Percentiles rank a stretch among this genome's conserved stretches.
These are phyloP conservation scores for Saimiri boliviensis DNA, from an alignment of 2,113 vertebrate species.

Conservation along the genomic window DNA sequence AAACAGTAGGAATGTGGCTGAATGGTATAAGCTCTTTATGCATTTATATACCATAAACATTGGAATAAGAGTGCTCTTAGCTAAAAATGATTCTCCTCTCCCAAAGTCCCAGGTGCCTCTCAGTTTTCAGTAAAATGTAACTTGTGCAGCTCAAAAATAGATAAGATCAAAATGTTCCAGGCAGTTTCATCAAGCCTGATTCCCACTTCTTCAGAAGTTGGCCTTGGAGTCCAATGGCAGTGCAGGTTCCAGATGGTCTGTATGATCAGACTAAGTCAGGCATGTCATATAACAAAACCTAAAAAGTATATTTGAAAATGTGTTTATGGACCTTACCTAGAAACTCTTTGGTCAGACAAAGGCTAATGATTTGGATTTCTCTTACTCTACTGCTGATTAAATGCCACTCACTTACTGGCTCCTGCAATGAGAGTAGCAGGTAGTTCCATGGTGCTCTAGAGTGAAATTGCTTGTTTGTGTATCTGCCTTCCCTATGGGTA, in stretches of 20 bases:
- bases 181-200: constrained; percentile 4
- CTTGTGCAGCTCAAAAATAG: constrained; percentile 18
- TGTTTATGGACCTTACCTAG: background rate
- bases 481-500: background rate
- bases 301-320: background rate
- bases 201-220: background rate
- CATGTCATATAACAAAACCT: background rate
- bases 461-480: background rate
- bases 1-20: background rate
- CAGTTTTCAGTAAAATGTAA: constrained; percentile 50
- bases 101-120: constrained; percentile 29
- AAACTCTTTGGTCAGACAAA: constrained; percentile 4
- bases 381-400: background rate
- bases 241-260: constrained; percentile 2
- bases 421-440: background rate
- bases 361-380: background rate
- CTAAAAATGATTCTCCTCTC: constrained; percentile 8
- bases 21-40: constrained; percentile 47
- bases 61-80: constrained; percentile 57
- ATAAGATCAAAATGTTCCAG: constrained; percentile 31
- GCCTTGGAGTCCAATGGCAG: background rate
- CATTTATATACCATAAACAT: constrained; percentile 54
- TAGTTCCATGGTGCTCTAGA: background rate
- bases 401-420: background rate
- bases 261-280: constrained; percentile 24